Conservation (phyloP, 1,140 invertebrate species). For the Harpegnathos saltator region DNA sequence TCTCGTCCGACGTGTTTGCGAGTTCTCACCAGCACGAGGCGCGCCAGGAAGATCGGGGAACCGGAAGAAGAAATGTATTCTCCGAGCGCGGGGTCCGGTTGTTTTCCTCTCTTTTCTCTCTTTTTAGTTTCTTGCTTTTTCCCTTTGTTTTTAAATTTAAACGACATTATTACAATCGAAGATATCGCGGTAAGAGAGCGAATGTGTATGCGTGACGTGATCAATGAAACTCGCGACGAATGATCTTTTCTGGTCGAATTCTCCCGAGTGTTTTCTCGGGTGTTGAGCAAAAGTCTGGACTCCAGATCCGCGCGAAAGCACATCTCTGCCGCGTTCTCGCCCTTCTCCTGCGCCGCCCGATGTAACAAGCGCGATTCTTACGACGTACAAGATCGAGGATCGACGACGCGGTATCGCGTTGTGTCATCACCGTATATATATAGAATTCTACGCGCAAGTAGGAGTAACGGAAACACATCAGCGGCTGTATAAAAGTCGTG, state of each 20-base stretch:
- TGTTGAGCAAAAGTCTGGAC: too few relatives aligned
- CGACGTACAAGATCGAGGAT: neutral
- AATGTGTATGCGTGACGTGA: too few relatives aligned
- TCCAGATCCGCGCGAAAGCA: neutral
- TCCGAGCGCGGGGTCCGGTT: neutral
- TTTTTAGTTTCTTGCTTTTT: too few relatives aligned
- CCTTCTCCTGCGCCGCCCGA: conserved; percentile 16
- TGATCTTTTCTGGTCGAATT: too few relatives aligned
- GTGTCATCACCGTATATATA: neutral
- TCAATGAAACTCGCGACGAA: too few relatives aligned
- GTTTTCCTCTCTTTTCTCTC: too few relatives aligned
- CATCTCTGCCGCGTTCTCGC: neutral
- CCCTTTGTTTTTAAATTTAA: too few relatives aligned
- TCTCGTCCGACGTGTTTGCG: conserved; percentile 13
- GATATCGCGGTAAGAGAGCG: too few relatives aligned
- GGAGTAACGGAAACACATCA: conserved; percentile 18
- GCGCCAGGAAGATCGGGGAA: conserved; percentile 19
- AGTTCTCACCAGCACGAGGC: neutral
- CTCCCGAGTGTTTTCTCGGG: neutral
- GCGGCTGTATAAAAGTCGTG: conserved; percentile 14
- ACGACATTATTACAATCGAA: too few relatives aligned
- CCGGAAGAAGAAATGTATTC: neutral
- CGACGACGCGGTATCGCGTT: conserved; percentile 1
- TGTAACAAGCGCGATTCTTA: neutral
- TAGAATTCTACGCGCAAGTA: conserved; percentile 29